Evolutionary conservation across 2,797 vertebrate species (phyloP).

Genomic region (Labroides dimidiatus): DNA sequence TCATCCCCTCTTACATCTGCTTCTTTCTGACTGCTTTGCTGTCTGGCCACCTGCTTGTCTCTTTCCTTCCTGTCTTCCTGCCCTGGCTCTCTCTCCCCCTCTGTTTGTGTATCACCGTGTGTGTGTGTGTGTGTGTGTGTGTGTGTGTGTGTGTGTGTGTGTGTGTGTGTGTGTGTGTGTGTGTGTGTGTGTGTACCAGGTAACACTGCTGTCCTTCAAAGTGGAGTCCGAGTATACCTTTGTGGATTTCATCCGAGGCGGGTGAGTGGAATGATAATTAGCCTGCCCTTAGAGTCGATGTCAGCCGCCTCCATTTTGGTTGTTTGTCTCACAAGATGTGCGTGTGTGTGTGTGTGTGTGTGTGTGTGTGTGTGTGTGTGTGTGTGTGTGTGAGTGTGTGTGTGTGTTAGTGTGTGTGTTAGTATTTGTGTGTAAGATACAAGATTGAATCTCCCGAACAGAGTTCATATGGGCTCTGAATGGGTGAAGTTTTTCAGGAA

Average conservation of each 20-base stretch:
- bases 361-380: not conserved
- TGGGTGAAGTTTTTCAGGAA: not conserved
- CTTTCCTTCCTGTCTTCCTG: constrained; percentile 36
- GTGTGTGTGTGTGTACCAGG: constrained; percentile 77
- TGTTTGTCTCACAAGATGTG: constrained; percentile 18
- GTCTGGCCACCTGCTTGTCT: constrained; percentile 46
- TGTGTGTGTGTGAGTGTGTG: constrained; percentile 14
- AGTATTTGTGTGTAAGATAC: constrained; percentile 9
- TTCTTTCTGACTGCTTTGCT: constrained; percentile 21
- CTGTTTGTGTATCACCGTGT: constrained; percentile 2
- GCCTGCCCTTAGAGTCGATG: constrained; percentile 18
- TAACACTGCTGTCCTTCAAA: constrained; percentile 96
- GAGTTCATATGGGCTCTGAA: constrained; percentile 25
- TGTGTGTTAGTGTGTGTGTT: constrained; percentile 13
- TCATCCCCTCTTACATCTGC: constrained; percentile 37
- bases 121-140: too few relatives aligned
- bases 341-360: constrained; percentile 20
- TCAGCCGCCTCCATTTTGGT: constrained; percentile 36
- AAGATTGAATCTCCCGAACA: constrained; percentile 24
- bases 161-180: constrained; percentile 20
- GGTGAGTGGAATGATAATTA: constrained; percentile 88
- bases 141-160: constrained; percentile 23
- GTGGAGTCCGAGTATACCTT: constrained; percentile 97
- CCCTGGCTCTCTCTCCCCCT: constrained; percentile 20
- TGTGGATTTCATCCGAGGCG: constrained; percentile 97